These are phyloP conservation scores for Leptinotarsa juncta DNA, from an alignment of 2,888 invertebrate species.

Conservation along the genomic window DNA sequence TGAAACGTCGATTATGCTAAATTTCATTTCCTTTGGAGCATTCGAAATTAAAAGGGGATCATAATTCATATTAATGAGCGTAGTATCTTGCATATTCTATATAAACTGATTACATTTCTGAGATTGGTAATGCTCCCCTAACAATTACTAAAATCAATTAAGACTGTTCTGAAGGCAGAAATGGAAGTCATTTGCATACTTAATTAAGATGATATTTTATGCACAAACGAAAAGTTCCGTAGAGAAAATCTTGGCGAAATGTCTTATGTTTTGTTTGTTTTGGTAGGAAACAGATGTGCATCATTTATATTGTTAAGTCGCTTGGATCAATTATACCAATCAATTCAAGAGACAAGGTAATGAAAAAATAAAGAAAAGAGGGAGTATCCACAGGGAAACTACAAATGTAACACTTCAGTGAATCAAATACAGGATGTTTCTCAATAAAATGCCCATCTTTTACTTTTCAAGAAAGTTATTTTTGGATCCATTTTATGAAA, in stretches of 20 bases:
- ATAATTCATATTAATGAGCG: constrained; percentile 15
- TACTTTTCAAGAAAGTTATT: no score
- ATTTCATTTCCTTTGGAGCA: constrained; percentile 1
- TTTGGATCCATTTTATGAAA: no score
- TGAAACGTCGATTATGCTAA: constrained; percentile 1
- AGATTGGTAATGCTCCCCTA: constrained; percentile 21
- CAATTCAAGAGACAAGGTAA: no score
- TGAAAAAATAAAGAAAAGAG: no score
- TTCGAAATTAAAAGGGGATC: constrained; percentile 8
- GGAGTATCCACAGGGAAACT: no score
- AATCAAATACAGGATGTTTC: no score
- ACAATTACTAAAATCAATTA: constrained; percentile 17
- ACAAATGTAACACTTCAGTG: no score
- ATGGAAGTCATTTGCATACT: constrained; percentile 14
- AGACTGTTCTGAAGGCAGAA: constrained; percentile 6
- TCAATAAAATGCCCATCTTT: no score
- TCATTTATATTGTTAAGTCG: not conserved
- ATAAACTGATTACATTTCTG: constrained; percentile 13
- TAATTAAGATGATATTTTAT: constrained; percentile 8
- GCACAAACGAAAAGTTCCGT: not conserved
- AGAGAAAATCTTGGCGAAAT: not conserved
- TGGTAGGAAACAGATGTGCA: not conserved
- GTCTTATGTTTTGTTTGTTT: not conserved
- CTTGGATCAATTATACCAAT: not conserved
- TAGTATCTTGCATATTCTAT: constrained; percentile 25